These are phyloP conservation scores for Champsocephalus esox DNA, from an alignment of 2,797 vertebrate species.

Conservation along the genomic window DNA sequence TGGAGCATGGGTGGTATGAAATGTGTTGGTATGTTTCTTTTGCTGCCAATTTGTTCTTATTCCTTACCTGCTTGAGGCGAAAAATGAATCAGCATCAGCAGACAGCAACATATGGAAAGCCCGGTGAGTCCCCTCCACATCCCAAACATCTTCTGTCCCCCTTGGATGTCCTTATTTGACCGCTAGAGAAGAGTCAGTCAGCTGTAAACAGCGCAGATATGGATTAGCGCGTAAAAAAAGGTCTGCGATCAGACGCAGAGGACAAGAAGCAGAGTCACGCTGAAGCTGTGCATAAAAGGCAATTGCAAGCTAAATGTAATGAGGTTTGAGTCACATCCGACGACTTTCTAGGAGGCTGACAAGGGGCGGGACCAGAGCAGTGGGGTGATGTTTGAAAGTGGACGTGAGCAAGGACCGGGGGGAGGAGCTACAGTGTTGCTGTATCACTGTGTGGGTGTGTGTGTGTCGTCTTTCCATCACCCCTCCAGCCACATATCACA, in stretches of 20 bases:
- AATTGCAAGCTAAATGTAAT: conserved; percentile 31
- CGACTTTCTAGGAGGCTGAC: conserved; percentile 58
- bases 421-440: conserved; percentile 66
- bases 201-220: neutral
- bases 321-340: conserved; percentile 36
- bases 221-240: conserved; percentile 20
- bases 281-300: conserved; percentile 18
- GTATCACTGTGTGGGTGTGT: conserved; percentile 14
- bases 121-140: conserved; percentile 40
- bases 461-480: conserved; percentile 13
- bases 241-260: neutral
- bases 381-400: conserved; percentile 84
- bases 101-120: conserved; percentile 57
- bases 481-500: neutral
- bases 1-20: neutral
- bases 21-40: too few relatives aligned
- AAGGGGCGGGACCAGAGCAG: conserved; percentile 74
- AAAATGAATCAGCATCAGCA: conserved; percentile 68
- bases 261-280: neutral
- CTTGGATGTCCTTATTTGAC: neutral
- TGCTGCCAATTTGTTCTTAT: neutral
- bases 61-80: conserved; percentile 67
- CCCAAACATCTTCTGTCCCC: conserved; percentile 51
- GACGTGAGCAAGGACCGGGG: conserved; percentile 35
- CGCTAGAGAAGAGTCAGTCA: neutral